Percentiles rank a stretch among this genome's conserved stretches.
phyloP scores from a whole-genome alignment of 2,113 vertebrate genomes.

The Rhinolophus ferrumequinum region DNA sequence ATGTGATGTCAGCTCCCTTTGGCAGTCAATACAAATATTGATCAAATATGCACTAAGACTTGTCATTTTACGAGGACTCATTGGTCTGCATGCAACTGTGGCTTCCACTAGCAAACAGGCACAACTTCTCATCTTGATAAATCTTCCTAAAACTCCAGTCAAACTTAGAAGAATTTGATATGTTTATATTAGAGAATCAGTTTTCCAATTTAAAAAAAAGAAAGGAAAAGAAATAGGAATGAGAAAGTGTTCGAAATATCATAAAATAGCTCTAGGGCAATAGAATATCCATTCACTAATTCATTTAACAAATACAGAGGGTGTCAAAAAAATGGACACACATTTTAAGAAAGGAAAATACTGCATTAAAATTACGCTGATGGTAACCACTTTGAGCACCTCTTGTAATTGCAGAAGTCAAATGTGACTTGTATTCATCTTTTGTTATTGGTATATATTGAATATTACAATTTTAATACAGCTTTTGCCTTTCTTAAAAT shows the following conservation, averaged over 20 bases:
- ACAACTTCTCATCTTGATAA: neutral
- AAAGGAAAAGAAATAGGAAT: neutral
- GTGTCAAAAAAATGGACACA: too few relatives aligned
- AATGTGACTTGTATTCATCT: neutral
- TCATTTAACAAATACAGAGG: neutral
- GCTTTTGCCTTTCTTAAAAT: too few relatives aligned
- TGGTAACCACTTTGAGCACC: too few relatives aligned
- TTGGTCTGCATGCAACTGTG: neutral
- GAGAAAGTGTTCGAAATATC: neutral
- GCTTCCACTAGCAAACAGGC: neutral
- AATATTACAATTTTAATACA: too few relatives aligned
- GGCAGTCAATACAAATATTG: neutral
- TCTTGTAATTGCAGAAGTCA: too few relatives aligned
- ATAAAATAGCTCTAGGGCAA: neutral
- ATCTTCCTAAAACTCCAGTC: neutral
- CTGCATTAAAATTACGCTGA: too few relatives aligned
- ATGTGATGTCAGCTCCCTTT: neutral
- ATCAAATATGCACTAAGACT: neutral
- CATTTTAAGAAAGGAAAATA: too few relatives aligned
- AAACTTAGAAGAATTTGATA: neutral
- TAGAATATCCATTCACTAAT: neutral
- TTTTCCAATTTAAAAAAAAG: neutral
- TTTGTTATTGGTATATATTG: too few relatives aligned
- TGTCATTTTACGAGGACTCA: neutral
- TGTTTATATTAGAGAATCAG: neutral